These are phyloP conservation scores for Hemitrygon akajei DNA, from an alignment of 2,797 vertebrate species.

Conservation along the genomic window DNA sequence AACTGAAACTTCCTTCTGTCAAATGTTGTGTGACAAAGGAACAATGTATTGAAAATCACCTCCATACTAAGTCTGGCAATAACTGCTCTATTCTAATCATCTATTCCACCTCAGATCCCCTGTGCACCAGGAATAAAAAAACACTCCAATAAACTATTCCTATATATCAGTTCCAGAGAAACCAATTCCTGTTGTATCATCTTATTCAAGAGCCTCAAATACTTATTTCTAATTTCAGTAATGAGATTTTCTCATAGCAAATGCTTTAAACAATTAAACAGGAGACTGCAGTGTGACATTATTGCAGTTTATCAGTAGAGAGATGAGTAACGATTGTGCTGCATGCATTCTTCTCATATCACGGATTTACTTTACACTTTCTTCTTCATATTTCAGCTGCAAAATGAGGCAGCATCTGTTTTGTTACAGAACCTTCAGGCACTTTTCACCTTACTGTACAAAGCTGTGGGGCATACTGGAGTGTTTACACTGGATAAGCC, in stretches of 20 bases:
- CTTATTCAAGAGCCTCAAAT: not conserved
- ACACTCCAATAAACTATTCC: not conserved
- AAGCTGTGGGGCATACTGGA: not conserved
- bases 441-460: slow-evolving; percentile 13
- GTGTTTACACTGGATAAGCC: slow-evolving; percentile 5
- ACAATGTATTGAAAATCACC: not conserved
- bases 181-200: not conserved
- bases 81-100: not conserved
- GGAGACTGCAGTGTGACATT: not conserved
- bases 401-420: slow-evolving; percentile 3
- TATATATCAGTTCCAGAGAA: not conserved
- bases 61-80: not conserved
- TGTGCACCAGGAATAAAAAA: not conserved
- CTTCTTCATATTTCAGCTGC: not conserved
- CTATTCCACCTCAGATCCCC: not conserved
- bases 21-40: not conserved
- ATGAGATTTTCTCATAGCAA: not conserved
- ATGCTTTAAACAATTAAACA: not conserved
- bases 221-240: not conserved
- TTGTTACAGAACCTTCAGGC: not conserved
- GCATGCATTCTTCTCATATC: slow-evolving; percentile 6
- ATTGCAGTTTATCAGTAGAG: not conserved
- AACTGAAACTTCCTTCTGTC: not conserved
- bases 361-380: slow-evolving; percentile 3
- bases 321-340: not conserved